Percentiles rank a stretch among this genome's conserved stretches.
Evolutionary conservation across 2,113 vertebrate genomes (phyloP).

Genomic region (Xerus inauris): DNA sequence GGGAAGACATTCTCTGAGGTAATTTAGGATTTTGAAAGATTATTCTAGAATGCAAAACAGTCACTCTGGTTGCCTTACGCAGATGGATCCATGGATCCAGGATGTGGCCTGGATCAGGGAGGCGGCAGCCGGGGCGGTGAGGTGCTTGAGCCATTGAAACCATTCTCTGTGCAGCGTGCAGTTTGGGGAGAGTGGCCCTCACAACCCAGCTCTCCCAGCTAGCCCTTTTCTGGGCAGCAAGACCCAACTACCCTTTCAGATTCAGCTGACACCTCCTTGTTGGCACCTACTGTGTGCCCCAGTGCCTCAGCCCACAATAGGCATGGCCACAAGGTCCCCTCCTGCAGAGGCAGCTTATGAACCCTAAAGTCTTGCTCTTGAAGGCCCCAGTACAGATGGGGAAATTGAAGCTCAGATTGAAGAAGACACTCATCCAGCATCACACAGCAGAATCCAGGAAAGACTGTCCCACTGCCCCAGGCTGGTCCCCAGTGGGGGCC

Average conservation of each 20-base stretch:
- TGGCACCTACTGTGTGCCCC: background rate
- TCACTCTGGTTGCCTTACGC: background rate
- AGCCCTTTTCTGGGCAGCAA: background rate
- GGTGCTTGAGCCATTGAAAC: background rate
- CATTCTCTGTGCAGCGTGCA: no score
- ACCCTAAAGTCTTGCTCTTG: accelerated
- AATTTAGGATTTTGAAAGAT: background rate
- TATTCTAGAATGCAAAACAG: background rate
- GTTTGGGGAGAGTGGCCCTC: background rate
- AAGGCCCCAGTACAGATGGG: background rate
- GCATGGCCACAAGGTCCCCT: background rate
- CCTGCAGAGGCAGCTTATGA: background rate
- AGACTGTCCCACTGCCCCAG: background rate
- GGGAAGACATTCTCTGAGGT: background rate
- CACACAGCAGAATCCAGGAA: background rate
- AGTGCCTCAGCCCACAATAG: accelerated
- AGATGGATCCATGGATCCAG: background rate
- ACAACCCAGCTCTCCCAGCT: background rate
- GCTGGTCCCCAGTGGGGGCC: background rate
- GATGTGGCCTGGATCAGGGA: background rate
- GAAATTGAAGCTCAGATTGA: background rate
- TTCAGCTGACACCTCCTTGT: background rate
- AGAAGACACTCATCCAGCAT: background rate
- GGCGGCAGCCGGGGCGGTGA: background rate
- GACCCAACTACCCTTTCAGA: background rate